Conservation (phyloP, 2,113 vertebrate genomes). For the Montifringilla adamsi region DNA sequence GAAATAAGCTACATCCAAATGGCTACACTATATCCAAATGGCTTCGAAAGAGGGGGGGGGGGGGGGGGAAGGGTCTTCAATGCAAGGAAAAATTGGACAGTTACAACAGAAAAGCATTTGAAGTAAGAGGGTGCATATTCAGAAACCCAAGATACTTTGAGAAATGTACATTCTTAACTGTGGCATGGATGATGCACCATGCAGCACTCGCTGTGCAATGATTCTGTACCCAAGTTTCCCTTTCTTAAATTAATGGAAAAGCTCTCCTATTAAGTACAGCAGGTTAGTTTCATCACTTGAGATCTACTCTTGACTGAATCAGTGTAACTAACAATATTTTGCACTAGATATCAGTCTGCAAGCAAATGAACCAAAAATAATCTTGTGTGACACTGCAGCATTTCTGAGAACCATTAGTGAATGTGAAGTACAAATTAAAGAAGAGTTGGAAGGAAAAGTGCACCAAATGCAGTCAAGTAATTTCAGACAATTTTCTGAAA, state of each 20-base stretch:
- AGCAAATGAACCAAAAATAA: not conserved
- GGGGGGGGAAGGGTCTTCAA: no score
- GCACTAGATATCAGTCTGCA: not conserved
- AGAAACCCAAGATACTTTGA: not conserved
- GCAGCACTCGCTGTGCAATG: not conserved
- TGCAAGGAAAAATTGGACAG: not conserved
- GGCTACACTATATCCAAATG: not conserved
- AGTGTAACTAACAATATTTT: not conserved
- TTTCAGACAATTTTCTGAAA: not conserved
- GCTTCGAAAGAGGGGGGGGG: not conserved
- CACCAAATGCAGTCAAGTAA: not conserved
- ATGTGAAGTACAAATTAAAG: not conserved
- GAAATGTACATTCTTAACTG: not conserved
- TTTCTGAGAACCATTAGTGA: not conserved
- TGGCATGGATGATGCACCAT: not conserved
- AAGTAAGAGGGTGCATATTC: not conserved
- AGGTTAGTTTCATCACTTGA: not conserved
- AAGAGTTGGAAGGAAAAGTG: not conserved
- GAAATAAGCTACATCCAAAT: not conserved
- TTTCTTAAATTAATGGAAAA: not conserved
- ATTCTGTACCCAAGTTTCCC: not conserved
- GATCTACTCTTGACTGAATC: not conserved
- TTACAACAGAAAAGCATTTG: not conserved
- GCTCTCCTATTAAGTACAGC: not conserved
- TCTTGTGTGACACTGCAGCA: not conserved